These are phyloP conservation scores for Parnassius glacialis DNA, from an alignment of 2,888 invertebrate genomes.

Conservation along the genomic window DNA sequence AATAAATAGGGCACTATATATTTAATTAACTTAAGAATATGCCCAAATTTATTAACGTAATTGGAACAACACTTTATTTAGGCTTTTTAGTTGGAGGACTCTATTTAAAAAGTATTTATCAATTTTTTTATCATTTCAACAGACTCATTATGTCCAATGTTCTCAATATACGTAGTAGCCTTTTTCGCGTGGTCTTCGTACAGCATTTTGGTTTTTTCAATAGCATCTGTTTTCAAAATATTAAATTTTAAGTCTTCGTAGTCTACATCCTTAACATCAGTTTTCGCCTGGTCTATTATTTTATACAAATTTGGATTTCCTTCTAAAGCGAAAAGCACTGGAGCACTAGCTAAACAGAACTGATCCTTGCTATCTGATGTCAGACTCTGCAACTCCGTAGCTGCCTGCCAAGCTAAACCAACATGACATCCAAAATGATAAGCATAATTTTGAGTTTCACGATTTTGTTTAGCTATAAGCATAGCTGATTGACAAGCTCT, in stretches of 20 bases:
- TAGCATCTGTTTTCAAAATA: slow-evolving; percentile 69
- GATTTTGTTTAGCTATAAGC: slow-evolving; percentile 86
- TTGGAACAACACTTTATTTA: too few species aligned
- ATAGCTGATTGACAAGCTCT: slow-evolving; percentile 90
- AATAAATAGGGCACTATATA: too few species aligned
- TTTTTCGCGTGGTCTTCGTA: slow-evolving; percentile 68
- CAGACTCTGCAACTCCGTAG: slow-evolving; percentile 60
- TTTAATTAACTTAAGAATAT: too few species aligned
- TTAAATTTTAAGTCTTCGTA: slow-evolving; percentile 81
- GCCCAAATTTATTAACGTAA: too few species aligned
- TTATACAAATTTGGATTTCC: slow-evolving; percentile 86
- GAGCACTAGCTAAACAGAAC: slow-evolving; percentile 90
- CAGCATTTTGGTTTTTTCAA: slow-evolving; percentile 64
- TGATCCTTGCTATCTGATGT: slow-evolving; percentile 83
- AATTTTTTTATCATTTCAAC: slow-evolving; percentile 72
- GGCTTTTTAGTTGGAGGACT: too few species aligned
- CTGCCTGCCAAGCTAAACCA: slow-evolving; percentile 90
- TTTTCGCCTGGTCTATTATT: slow-evolving; percentile 82
- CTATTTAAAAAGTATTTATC: slow-evolving; percentile 60
- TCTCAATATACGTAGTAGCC: slow-evolving; percentile 62
- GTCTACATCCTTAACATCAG: slow-evolving; percentile 84
- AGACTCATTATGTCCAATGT: slow-evolving; percentile 65
- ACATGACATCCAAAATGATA: slow-evolving; percentile 91
- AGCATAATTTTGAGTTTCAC: slow-evolving; percentile 85
- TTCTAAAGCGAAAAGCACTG: slow-evolving; percentile 91